phyloP scores from a whole-genome alignment of 1,140 invertebrate species.

The Tribolium madens region DNA sequence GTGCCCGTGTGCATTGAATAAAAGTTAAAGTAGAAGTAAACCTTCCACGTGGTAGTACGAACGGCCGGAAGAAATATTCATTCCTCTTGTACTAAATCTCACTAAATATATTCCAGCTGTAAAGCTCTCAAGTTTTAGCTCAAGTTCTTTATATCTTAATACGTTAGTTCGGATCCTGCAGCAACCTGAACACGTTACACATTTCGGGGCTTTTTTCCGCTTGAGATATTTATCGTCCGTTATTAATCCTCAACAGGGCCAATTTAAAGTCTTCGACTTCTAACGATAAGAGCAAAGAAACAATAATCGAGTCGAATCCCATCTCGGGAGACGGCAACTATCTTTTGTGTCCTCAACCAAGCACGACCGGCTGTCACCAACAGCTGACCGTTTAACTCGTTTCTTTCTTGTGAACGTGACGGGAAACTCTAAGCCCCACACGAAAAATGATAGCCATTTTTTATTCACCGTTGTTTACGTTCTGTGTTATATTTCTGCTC shows the following conservation, averaged over 20 bases:
- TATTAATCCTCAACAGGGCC: slow-evolving; percentile 29
- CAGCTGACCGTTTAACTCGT: slow-evolving; percentile 56
- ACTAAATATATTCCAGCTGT: slow-evolving; percentile 34
- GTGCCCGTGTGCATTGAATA: neutral
- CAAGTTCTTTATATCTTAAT: slow-evolving; percentile 39
- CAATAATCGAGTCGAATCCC: slow-evolving; percentile 31
- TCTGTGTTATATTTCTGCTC: slow-evolving; percentile 48
- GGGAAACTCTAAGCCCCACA: slow-evolving; percentile 50
- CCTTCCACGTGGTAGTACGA: neutral
- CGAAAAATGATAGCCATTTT: slow-evolving; percentile 54
- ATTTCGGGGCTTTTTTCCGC: slow-evolving; percentile 23
- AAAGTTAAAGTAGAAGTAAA: neutral
- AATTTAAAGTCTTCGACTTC: slow-evolving; percentile 29
- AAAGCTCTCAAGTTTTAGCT: slow-evolving; percentile 38
- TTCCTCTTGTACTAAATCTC: slow-evolving; percentile 16
- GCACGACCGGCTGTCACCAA: slow-evolving; percentile 53
- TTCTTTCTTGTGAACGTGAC: slow-evolving; percentile 53
- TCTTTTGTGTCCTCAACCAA: slow-evolving; percentile 52
- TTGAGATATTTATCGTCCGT: slow-evolving; percentile 21
- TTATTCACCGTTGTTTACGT: slow-evolving; percentile 53
- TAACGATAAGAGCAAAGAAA: slow-evolving; percentile 12
- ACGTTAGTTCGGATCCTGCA: slow-evolving; percentile 20
- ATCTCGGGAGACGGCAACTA: slow-evolving; percentile 27
- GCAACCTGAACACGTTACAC: slow-evolving; percentile 34
- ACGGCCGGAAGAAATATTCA: slow-evolving; percentile 3